Conservation (phyloP, 2,797 vertebrate genomes). For the Thaleichthys pacificus region DNA sequence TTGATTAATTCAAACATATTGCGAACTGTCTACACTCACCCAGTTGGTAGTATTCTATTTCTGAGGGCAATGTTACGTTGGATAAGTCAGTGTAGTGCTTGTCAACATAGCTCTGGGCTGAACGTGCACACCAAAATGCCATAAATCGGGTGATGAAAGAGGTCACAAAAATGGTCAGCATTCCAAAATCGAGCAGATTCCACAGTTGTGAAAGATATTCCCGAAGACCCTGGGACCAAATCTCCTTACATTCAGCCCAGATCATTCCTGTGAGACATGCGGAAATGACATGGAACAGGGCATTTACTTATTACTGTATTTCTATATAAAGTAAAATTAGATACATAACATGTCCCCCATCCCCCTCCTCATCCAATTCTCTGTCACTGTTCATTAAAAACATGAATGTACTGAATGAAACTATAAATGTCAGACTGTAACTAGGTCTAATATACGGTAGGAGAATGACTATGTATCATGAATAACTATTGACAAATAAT, state of each 20-base stretch:
- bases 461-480: too few relatives aligned
- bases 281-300: background rate
- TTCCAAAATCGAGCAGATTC: slow-evolving; percentile 97
- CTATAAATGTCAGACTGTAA: too few relatives aligned
- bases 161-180: slow-evolving; percentile 91
- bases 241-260: slow-evolving; percentile 94
- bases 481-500: too few relatives aligned
- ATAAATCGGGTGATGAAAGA: slow-evolving; percentile 94
- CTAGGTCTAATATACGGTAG: too few relatives aligned
- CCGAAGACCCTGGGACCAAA: slow-evolving; percentile 91
- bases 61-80: slow-evolving; percentile 81
- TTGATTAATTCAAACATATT: too few relatives aligned
- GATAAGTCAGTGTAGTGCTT: slow-evolving; percentile 77
- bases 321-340: background rate
- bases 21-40: slow-evolving; percentile 75
- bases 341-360: background rate
- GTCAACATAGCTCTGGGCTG: slow-evolving; percentile 89
- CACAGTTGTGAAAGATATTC: slow-evolving; percentile 93
- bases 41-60: slow-evolving; percentile 91
- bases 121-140: slow-evolving; percentile 93
- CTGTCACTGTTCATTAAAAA: too few relatives aligned
- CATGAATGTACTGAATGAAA: too few relatives aligned
- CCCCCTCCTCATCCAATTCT: too few relatives aligned
- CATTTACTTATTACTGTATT: background rate
- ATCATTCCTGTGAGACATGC: slow-evolving; percentile 84